phyloP scores from a whole-genome alignment of 2,888 invertebrate genomes.

The Spilosoma lubricipeda region DNA sequence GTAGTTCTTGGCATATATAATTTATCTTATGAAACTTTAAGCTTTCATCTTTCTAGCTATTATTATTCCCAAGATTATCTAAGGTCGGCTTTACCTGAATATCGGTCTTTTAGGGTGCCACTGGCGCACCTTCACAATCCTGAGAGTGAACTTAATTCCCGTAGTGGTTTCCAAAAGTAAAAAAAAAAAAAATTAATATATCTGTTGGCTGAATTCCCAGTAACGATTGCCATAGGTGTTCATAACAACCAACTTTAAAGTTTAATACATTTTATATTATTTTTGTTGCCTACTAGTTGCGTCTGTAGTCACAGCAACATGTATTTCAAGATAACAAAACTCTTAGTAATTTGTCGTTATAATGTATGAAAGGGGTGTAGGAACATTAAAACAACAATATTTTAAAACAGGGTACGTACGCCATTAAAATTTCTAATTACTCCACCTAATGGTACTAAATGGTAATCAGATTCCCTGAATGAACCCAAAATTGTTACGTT shows the following conservation, averaged over 20 bases:
- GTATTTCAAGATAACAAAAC: slow-evolving; percentile 2
- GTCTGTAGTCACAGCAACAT: not conserved
- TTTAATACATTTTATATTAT: not conserved
- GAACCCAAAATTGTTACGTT: slow-evolving; percentile 20
- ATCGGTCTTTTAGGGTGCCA: too few relatives aligned
- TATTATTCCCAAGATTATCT: too few relatives aligned
- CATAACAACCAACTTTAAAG: too few relatives aligned
- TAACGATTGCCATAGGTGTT: too few relatives aligned
- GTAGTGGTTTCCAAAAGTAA: too few relatives aligned
- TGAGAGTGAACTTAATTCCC: too few relatives aligned
- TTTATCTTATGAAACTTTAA: not conserved
- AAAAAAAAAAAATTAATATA: too few relatives aligned
- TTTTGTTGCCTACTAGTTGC: not conserved
- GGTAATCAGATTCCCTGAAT: slow-evolving; percentile 28
- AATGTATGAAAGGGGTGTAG: not conserved
- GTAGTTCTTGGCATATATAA: too few relatives aligned
- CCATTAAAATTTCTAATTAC: slow-evolving; percentile 32
- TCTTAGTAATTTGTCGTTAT: slow-evolving; percentile 1
- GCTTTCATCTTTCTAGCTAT: too few relatives aligned
- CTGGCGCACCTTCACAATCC: too few relatives aligned
- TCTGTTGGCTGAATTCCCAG: too few relatives aligned
- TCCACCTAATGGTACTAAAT: slow-evolving; percentile 25
- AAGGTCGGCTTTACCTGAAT: too few relatives aligned
- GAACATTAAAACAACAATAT: slow-evolving; percentile 21
- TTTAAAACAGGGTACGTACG: slow-evolving; percentile 18